Evolutionary conservation across 2,113 vertebrate species (phyloP).

Genomic region (Acanthisitta chloris): DNA sequence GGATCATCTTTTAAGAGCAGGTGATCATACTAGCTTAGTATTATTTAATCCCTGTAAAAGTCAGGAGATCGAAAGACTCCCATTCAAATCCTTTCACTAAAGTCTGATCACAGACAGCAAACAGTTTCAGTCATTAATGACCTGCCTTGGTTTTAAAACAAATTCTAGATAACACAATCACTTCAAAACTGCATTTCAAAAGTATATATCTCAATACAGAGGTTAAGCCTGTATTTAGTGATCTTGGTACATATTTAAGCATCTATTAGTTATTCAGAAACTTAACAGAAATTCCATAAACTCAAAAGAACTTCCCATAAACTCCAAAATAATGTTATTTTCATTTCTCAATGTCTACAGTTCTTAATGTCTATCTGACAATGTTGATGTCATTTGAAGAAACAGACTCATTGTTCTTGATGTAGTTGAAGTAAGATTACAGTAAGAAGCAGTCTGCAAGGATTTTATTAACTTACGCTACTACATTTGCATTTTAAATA

Average conservation of each 20-base stretch:
- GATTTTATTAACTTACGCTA: neutral
- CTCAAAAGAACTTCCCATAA: neutral
- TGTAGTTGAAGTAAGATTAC: neutral
- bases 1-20: neutral
- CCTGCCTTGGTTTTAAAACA: neutral
- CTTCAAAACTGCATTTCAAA: neutral
- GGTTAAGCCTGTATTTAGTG: neutral
- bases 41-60: neutral
- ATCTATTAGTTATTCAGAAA: neutral
- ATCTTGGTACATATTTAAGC: neutral
- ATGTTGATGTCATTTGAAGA: neutral
- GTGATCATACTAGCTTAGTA: neutral
- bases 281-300: neutral
- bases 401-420: neutral
- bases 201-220: neutral
- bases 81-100: neutral
- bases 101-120: neutral
- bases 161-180: neutral
- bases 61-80: neutral
- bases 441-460: neutral
- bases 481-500: neutral
- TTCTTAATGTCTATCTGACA: neutral
- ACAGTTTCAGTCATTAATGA: neutral
- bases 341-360: neutral
- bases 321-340: neutral